Conservation (phyloP, 2,888 invertebrate species). For the Agonopterix subpropinquella region DNA sequence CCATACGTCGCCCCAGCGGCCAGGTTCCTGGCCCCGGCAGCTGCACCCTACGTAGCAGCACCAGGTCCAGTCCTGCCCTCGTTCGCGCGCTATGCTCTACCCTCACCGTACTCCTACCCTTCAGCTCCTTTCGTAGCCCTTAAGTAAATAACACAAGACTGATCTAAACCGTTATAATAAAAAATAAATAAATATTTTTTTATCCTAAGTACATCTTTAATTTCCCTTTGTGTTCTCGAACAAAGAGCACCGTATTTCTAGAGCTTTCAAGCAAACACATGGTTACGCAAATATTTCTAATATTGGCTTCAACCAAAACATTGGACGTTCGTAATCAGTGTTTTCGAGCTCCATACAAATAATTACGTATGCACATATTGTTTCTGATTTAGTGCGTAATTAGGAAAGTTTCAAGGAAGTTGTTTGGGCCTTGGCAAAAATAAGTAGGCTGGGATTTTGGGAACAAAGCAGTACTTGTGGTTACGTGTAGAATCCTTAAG, state of each 20-base stretch:
- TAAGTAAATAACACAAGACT: conserved; percentile 49
- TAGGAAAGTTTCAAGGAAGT: conserved; percentile 39
- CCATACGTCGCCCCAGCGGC: conserved; percentile 23
- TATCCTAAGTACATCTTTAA: conserved; percentile 3
- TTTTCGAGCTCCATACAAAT: conserved; percentile 10
- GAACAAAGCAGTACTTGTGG: conserved; percentile 22
- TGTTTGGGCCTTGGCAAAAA: conserved; percentile 32
- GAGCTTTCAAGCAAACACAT: neutral
- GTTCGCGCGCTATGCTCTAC: conserved; percentile 13
- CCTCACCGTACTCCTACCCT: conserved; percentile 39
- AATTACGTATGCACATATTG: conserved; percentile 15
- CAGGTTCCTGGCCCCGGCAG: conserved; percentile 14
- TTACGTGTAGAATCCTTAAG: conserved; percentile 38
- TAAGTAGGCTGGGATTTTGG: conserved; percentile 15
- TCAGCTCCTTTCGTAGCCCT: conserved; percentile 50
- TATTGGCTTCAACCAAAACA: conserved; percentile 4
- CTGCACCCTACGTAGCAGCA: conserved; percentile 17
- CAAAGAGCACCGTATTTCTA: neutral
- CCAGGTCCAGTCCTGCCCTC: conserved; percentile 29
- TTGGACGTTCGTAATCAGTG: neutral
- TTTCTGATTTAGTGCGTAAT: conserved; percentile 10
- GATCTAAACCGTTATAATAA: conserved; percentile 12
- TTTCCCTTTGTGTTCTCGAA: neutral
- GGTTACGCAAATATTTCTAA: neutral
- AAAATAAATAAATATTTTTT: conserved; percentile 17